phyloP scores from a whole-genome alignment of 2,113 vertebrate species.

The Petroica traversi region DNA sequence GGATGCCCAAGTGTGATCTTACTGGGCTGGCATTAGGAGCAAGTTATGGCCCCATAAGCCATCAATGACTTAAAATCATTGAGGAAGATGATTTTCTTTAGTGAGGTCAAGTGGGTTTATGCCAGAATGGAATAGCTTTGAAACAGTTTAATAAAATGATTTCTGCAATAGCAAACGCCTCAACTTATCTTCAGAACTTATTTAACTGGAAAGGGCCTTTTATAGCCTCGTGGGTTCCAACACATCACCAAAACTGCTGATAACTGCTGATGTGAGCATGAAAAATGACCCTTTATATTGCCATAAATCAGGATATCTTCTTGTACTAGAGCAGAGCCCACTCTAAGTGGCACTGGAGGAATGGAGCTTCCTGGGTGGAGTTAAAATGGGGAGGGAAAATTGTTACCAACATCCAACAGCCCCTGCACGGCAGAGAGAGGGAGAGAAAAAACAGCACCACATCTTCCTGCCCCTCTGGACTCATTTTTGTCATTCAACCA shows the following conservation, averaged over 20 bases:
- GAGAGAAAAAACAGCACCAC: fast-evolving
- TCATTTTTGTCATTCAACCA: not conserved
- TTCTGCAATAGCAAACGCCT: not conserved
- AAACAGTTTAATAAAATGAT: not conserved
- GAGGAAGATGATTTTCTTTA: not conserved
- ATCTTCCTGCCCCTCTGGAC: not conserved
- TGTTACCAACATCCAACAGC: not conserved
- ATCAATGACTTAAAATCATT: not conserved
- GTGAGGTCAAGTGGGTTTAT: not conserved
- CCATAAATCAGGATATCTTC: not conserved
- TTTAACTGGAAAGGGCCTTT: slow-evolving; percentile 2
- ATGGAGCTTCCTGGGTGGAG: not conserved
- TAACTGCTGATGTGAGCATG: not conserved
- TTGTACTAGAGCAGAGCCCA: not conserved
- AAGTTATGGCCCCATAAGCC: not conserved
- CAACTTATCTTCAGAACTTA: not conserved
- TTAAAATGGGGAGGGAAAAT: not conserved
- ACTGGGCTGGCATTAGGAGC: not conserved
- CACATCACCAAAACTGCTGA: not conserved
- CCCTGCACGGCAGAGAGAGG: not conserved
- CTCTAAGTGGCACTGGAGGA: not conserved
- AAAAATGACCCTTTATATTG: not conserved
- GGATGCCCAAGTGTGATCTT: not conserved
- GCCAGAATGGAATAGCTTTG: not conserved
- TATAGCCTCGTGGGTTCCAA: not conserved